A percentile compares a stretch with the other conserved stretches of the same genome.
Evolutionary conservation across 2,113 vertebrate genomes (phyloP).

Genomic region (Laterallus jamaicensis): DNA sequence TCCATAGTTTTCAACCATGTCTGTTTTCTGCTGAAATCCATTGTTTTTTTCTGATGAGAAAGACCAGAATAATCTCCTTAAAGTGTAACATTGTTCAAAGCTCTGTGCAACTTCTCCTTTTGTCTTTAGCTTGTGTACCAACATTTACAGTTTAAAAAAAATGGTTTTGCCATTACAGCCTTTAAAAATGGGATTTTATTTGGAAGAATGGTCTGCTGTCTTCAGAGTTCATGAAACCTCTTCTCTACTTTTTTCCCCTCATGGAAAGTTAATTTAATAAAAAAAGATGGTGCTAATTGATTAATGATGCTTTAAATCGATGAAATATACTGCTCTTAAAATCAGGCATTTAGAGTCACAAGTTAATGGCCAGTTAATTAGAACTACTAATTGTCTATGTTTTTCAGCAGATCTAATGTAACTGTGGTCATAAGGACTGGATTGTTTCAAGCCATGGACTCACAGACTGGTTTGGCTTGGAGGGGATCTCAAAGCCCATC

Average conservation of each 20-base stretch:
- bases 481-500: too few relatives aligned
- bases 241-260: neutral
- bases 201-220: neutral
- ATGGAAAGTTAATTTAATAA: neutral
- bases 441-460: neutral
- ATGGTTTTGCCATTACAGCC: neutral
- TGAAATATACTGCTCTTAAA: neutral
- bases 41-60: conserved; percentile 30
- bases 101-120: neutral
- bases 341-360: neutral
- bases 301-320: neutral
- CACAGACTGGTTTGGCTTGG: too few relatives aligned
- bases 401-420: neutral
- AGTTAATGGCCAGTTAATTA: neutral
- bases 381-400: neutral
- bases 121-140: neutral
- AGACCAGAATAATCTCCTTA: neutral
- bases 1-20: neutral
- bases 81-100: conserved; percentile 38
- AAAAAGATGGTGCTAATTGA: neutral
- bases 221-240: neutral
- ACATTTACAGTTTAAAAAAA: neutral
- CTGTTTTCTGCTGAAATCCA: neutral
- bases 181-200: neutral
- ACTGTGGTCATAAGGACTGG: neutral